Evolutionary conservation across 2,797 vertebrate species (phyloP), one percentile per base, ranked within the genome.

Genomic region (Amphiprion clarkii): DNA sequence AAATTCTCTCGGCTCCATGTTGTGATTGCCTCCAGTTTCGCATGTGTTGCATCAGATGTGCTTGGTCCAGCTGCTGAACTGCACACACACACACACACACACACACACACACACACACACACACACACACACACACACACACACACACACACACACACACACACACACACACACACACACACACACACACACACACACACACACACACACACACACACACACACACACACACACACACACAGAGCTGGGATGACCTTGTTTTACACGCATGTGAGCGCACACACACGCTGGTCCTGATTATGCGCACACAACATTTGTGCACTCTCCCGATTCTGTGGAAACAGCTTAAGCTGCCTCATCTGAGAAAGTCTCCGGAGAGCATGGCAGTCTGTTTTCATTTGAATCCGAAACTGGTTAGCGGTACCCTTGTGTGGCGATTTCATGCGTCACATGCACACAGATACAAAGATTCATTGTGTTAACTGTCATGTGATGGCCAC

Each of bases 11-110:
- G 5, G 40, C 74, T 77, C 64, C 16, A 6, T 74, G 68, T 60
- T 82, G 55, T 52, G 62, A 88, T 92, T 91, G 83, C 87, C 77
- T 88, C 76, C 66, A 25, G 85, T 94, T 93, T 90, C 84, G 79
- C 83, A 58, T 76, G 63, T 85, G 86, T 96, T 96, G 94, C 94
- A 92, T 95, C 95, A 96, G 92, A 93, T 84, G 81, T 49, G 72
- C 79, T 82, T 16, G 62, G 90, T 89, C 88, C 89, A 86, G 88
- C 92, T 94, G 91, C 89, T 83, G 90, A 79, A 82, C 81, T 75
- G 29, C 81, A 76, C 86, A 85, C 80, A 90, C 44, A 44, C 42
- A 44, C 42, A 44, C 42, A 33, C 81, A 80, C 86, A 86, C 23
- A 23, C 23, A 44, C 42, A 33, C 81, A 80, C 86, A 86, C 23